These are phyloP conservation scores for Eucera pruinosa DNA, from an alignment of 2,888 invertebrate genomes.

Conservation along the genomic window DNA sequence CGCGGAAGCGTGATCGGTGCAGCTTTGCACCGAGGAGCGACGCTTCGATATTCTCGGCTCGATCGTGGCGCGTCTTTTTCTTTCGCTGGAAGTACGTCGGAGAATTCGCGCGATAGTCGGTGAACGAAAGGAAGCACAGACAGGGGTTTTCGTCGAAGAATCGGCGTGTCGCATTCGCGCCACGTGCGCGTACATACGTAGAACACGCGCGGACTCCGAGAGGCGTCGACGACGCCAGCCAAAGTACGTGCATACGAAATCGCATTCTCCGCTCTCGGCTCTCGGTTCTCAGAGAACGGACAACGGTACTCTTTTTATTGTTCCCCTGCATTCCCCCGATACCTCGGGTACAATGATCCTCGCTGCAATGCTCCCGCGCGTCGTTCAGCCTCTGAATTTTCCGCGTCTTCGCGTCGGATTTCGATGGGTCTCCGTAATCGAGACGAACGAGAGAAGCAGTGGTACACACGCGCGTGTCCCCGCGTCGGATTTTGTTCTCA, in stretches of 20 bases:
- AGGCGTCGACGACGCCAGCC: slow-evolving; percentile 49
- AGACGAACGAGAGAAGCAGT: neutral
- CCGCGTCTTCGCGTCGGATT: neutral
- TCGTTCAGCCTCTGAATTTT: slow-evolving; percentile 1
- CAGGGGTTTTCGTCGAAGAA: neutral
- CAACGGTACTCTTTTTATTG: slow-evolving; percentile 55
- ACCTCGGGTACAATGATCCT: slow-evolving; percentile 27
- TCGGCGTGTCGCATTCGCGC: slow-evolving; percentile 57
- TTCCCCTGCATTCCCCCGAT: slow-evolving; percentile 21
- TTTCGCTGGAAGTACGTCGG: too few species aligned
- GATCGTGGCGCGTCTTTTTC: too few species aligned
- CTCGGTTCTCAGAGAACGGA: slow-evolving; percentile 38
- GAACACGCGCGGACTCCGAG: slow-evolving; percentile 16
- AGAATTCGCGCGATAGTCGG: neutral
- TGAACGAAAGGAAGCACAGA: slow-evolving; percentile 1
- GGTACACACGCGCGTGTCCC: neutral
- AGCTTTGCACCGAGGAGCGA: too few species aligned
- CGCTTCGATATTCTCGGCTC: too few species aligned
- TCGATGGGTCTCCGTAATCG: neutral
- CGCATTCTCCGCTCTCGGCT: too few species aligned
- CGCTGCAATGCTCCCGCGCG: neutral
- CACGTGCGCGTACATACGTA: slow-evolving; percentile 54
- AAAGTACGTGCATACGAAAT: slow-evolving; percentile 65
- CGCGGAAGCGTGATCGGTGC: too few species aligned
- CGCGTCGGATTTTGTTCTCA: slow-evolving; percentile 57